Conservation (phyloP, 2,888 invertebrate species). For the Monoplex corrugatus region DNA sequence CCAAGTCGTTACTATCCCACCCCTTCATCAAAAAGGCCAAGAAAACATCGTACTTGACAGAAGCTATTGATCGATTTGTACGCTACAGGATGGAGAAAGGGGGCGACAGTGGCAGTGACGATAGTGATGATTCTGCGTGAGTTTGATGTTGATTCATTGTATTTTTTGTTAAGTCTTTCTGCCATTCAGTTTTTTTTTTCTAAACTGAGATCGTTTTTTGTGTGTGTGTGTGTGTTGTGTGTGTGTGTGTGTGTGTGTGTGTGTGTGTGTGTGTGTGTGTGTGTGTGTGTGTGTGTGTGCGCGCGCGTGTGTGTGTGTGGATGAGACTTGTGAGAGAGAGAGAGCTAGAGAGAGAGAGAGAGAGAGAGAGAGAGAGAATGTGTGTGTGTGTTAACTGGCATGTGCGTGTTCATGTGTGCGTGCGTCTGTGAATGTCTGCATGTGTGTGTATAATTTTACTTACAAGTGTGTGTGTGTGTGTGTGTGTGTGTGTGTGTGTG, state of each 20-base stretch:
- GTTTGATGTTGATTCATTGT: too few relatives aligned
- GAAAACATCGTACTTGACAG: conserved; percentile 98
- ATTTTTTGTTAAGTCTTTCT: background rate
- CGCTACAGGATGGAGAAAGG: conserved; percentile 95
- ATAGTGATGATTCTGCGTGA: conserved; percentile 69
- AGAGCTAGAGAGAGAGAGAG: background rate
- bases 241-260: conserved; percentile 14
- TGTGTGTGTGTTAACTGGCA: background rate
- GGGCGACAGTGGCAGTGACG: conserved; percentile 86
- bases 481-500: background rate
- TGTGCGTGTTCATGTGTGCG: background rate
- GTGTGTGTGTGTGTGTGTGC: background rate
- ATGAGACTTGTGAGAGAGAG: background rate
- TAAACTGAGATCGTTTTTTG: background rate
- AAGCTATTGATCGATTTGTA: conserved; percentile 98
- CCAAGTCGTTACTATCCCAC: conserved; percentile 97
- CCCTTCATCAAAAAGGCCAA: conserved; percentile 98
- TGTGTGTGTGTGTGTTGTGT: conserved; percentile 19
- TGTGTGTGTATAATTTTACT: too few relatives aligned
- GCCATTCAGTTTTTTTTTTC: background rate
- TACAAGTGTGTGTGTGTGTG: too few relatives aligned
- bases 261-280: conserved; percentile 12
- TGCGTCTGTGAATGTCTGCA: conserved; percentile 9
- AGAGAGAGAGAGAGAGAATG: background rate
- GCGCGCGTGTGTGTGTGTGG: background rate